phyloP scores from a whole-genome alignment of 2,888 invertebrate species.

The Apamea epomidion region DNA sequence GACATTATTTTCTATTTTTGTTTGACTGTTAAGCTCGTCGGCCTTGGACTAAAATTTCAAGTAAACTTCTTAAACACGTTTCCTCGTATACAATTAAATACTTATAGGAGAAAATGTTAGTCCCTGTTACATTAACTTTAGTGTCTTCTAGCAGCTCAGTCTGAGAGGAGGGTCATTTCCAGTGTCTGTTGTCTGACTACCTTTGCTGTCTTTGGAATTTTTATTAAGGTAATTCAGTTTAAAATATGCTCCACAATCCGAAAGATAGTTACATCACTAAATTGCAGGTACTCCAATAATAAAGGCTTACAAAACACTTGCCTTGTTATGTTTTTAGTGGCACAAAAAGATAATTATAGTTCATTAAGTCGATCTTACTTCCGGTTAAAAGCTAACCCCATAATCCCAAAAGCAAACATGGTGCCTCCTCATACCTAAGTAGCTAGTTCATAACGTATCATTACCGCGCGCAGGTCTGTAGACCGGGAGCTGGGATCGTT shows the following conservation, averaged over 20 bases:
- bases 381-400: neutral
- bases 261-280: neutral
- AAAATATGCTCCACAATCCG: neutral
- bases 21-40: neutral
- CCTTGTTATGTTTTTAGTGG: neutral
- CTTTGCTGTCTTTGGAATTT: neutral
- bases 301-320: neutral
- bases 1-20: neutral
- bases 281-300: neutral
- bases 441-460: conserved; percentile 58
- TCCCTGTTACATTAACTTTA: neutral
- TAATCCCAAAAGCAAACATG: conserved; percentile 41
- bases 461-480: conserved; percentile 40
- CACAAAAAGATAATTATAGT: neutral
- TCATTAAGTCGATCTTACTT: neutral
- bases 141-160: neutral
- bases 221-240: neutral
- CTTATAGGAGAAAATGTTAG: neutral
- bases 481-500: conserved; percentile 56
- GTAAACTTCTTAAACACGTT: neutral
- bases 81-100: neutral
- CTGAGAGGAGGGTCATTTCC: neutral
- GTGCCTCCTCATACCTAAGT: neutral
- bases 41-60: neutral
- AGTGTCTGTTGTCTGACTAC: too few species aligned